Evolutionary conservation across 2,113 vertebrate genomes (phyloP).

Genomic region (Bos taurus): DNA sequence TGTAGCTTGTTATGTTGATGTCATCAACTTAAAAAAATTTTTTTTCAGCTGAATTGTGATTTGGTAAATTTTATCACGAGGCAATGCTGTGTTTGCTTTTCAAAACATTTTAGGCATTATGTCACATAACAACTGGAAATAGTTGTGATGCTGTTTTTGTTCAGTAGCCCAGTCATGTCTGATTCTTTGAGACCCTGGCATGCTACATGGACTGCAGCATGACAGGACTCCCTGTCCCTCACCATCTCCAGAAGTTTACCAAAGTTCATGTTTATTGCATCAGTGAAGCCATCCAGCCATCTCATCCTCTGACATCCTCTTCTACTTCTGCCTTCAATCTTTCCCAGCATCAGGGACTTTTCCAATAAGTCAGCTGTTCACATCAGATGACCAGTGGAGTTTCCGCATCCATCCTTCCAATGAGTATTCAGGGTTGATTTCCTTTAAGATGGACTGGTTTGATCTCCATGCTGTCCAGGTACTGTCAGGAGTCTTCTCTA

Average conservation of each 20-base stretch:
- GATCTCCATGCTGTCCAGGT: neutral
- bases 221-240: neutral
- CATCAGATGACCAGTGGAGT: neutral
- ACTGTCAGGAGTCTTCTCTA: neutral
- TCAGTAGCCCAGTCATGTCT: neutral
- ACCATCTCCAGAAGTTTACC: neutral
- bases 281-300: neutral
- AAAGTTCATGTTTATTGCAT: neutral
- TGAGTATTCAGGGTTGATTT: neutral
- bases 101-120: neutral
- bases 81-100: neutral
- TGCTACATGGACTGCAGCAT: neutral
- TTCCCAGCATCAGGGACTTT: neutral
- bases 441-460: neutral
- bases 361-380: neutral
- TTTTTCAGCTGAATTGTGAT: neutral
- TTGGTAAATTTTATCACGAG: neutral
- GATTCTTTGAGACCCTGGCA: neutral
- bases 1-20: neutral
- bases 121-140: neutral
- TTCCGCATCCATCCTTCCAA: neutral
- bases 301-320: neutral
- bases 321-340: neutral
- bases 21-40: neutral
- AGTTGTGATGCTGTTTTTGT: neutral